Evolutionary conservation across 1,140 invertebrate species (phyloP).

Genomic region (Orchestia grillus): DNA sequence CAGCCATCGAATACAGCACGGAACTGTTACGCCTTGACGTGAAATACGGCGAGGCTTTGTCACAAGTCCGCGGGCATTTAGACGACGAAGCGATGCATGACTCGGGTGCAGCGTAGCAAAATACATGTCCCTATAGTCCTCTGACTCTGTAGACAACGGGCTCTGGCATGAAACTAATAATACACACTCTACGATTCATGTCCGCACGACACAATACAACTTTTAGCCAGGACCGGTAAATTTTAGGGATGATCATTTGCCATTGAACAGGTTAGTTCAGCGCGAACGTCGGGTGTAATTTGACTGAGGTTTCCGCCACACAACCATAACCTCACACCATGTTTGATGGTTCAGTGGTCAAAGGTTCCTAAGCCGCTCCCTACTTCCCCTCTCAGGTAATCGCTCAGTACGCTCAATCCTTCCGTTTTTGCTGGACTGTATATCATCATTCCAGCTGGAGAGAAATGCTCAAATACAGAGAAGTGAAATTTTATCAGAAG

Average conservation of each 20-base stretch:
- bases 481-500: background rate
- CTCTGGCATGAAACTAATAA: background rate
- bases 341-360: background rate
- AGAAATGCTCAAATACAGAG: background rate
- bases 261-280: background rate
- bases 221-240: background rate
- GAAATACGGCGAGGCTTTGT: background rate
- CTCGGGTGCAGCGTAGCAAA: background rate
- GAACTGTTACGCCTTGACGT: background rate
- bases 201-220: background rate
- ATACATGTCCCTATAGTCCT: background rate
- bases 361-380: too few species aligned
- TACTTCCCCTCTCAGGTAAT: too few species aligned
- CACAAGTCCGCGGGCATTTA: background rate
- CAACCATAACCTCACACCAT: background rate
- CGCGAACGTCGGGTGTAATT: background rate
- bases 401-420: background rate
- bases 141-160: background rate
- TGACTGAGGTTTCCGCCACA: background rate
- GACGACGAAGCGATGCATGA: background rate
- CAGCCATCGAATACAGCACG: background rate
- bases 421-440: background rate
- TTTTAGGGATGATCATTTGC: background rate
- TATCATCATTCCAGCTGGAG: background rate
- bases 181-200: background rate